Conservation (phyloP, 1,140 invertebrate genomes). For the Procambarus clarkii region DNA sequence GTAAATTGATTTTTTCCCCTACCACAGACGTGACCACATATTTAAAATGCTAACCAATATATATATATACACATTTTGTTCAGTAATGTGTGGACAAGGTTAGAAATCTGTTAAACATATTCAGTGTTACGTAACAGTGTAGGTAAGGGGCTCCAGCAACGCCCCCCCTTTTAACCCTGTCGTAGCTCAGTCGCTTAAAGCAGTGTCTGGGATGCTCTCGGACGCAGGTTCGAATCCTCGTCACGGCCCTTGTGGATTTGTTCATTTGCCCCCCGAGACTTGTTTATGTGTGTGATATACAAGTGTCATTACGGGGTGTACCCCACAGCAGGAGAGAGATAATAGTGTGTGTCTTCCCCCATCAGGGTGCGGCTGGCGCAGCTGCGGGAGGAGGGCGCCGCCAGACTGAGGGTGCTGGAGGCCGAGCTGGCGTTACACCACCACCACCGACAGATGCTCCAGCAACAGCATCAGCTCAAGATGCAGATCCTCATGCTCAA, state of each 20-base stretch:
- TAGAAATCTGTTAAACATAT: no score
- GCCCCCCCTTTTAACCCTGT: neutral
- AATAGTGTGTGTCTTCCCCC: neutral
- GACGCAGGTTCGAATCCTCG: no score
- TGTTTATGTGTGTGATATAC: neutral
- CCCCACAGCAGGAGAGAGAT: neutral
- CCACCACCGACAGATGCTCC: slow-evolving; percentile 41
- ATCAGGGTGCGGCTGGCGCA: slow-evolving; percentile 39
- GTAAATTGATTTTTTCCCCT: no score
- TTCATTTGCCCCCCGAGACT: neutral
- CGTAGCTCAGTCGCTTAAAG: neutral
- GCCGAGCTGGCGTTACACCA: slow-evolving; percentile 53
- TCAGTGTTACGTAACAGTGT: no score
- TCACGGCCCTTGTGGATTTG: no score
- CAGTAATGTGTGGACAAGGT: no score
- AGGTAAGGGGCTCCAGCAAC: neutral
- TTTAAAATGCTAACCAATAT: no score
- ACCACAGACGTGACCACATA: no score
- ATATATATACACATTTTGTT: no score
- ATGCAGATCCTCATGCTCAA: slow-evolving; percentile 49
- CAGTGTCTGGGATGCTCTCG: neutral
- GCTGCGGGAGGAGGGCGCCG: slow-evolving; percentile 49
- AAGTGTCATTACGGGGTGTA: neutral
- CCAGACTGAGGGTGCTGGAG: slow-evolving; percentile 45
- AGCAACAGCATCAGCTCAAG: slow-evolving; percentile 48